phyloP scores from a whole-genome alignment of 2,797 vertebrate genomes.

The Pyrocephalus nanus region DNA sequence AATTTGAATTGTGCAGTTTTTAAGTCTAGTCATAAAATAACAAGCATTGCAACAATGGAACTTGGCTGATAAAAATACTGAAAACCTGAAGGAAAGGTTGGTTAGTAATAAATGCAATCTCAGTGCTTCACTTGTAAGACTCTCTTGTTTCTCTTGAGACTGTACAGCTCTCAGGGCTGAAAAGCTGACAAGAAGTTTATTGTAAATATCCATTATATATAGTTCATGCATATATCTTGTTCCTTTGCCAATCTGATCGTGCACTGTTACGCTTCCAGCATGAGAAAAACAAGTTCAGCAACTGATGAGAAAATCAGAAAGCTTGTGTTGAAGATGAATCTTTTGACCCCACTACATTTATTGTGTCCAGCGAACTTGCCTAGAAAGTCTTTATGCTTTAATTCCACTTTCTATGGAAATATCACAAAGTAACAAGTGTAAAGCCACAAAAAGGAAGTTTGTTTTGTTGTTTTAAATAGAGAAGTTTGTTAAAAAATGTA shows the following conservation, averaged over 20 bases:
- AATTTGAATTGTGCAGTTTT: background rate
- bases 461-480: background rate
- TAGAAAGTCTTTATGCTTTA: background rate
- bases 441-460: background rate
- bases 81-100: background rate
- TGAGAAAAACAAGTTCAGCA: background rate
- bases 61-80: background rate
- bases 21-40: background rate
- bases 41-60: background rate
- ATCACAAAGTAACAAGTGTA: background rate
- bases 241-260: background rate
- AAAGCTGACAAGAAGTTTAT: background rate
- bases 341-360: fast-evolving
- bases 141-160: background rate
- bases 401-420: background rate
- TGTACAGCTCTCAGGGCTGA: background rate
- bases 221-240: background rate
- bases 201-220: constrained; percentile 19
- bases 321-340: background rate
- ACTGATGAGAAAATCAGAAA: background rate
- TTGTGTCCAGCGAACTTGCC: background rate
- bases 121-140: background rate
- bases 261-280: background rate
- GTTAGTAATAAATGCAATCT: constrained; percentile 32
- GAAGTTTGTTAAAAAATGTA: background rate